These are phyloP conservation scores for Ficedula albicollis DNA, from an alignment of 2,797 vertebrate genomes.

Conservation along the genomic window DNA sequence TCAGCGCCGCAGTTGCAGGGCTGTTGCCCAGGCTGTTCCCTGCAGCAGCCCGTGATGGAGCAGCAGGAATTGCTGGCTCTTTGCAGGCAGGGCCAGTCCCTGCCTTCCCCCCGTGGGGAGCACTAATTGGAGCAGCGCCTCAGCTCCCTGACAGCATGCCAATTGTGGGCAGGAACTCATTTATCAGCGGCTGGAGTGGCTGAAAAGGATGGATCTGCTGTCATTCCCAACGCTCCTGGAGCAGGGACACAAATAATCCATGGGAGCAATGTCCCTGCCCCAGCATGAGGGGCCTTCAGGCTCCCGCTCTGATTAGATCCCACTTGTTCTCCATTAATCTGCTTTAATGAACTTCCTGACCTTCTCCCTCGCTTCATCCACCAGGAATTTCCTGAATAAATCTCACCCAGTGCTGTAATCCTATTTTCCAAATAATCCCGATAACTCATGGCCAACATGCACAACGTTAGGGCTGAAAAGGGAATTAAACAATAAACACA, in stretches of 20 bases:
- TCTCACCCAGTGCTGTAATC: background rate
- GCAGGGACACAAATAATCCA: background rate
- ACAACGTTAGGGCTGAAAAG: fast-evolving
- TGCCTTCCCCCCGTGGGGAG: constrained; percentile 22
- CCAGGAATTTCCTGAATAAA: constrained; percentile 33
- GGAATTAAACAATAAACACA: background rate
- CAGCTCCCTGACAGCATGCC: constrained; percentile 58
- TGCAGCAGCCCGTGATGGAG: background rate
- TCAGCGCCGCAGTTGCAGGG: too few species aligned
- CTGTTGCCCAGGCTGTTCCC: background rate
- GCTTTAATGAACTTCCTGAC: constrained; percentile 62
- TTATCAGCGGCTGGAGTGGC: constrained; percentile 45
- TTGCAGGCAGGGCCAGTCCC: background rate
- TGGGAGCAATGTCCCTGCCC: background rate
- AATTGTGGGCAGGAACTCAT: constrained; percentile 54
- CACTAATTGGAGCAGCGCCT: constrained; percentile 42
- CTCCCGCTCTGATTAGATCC: background rate
- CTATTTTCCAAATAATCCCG: constrained; percentile 45
- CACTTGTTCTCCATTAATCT: constrained; percentile 46
- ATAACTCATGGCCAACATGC: background rate
- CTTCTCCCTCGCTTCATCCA: constrained; percentile 1
- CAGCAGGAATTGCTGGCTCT: background rate
- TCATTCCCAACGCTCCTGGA: background rate
- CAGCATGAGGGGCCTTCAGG: background rate
- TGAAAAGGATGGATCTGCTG: constrained; percentile 57